Percentiles rank a stretch among this genome's conserved stretches.
Evolutionary conservation across 2,888 invertebrate species (phyloP).

Genomic region (Drosophila siamana): DNA sequence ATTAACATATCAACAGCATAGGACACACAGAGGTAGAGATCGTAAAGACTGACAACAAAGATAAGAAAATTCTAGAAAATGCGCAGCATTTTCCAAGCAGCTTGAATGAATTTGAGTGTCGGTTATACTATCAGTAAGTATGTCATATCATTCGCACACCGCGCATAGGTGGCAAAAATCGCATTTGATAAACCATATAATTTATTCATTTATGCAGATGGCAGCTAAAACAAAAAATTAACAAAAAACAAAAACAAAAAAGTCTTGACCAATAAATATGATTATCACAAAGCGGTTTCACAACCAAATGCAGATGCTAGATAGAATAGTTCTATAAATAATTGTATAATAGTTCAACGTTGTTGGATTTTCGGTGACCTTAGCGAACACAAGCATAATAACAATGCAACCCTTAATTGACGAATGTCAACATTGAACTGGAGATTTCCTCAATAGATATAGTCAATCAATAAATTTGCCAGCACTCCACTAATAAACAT

Average conservation of each 20-base stretch:
- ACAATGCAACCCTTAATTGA: slow-evolving; percentile 25
- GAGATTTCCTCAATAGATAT: slow-evolving; percentile 35
- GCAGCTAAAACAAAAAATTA: neutral
- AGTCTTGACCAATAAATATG: slow-evolving; percentile 13
- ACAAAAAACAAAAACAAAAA: neutral
- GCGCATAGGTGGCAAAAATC: slow-evolving; percentile 5
- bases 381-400: slow-evolving; percentile 4
- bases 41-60: neutral
- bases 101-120: slow-evolving; percentile 5
- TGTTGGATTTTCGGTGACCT: slow-evolving; percentile 25
- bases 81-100: slow-evolving; percentile 9
- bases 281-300: slow-evolving; percentile 12
- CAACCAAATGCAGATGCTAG: slow-evolving; percentile 15
- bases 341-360: neutral
- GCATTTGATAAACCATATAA: slow-evolving; percentile 3
- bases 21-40: slow-evolving; percentile 16
- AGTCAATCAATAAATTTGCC: slow-evolving; percentile 11
- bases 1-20: neutral
- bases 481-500: neutral
- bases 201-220: slow-evolving; percentile 19
- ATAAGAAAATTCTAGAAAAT: slow-evolving; percentile 9
- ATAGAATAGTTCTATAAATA: slow-evolving; percentile 33
- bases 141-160: slow-evolving; percentile 3
- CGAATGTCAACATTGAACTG: neutral
- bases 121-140: slow-evolving; percentile 5